These are phyloP conservation scores for Agriopis marginaria DNA, from an alignment of 2,888 invertebrate genomes.

Conservation along the genomic window DNA sequence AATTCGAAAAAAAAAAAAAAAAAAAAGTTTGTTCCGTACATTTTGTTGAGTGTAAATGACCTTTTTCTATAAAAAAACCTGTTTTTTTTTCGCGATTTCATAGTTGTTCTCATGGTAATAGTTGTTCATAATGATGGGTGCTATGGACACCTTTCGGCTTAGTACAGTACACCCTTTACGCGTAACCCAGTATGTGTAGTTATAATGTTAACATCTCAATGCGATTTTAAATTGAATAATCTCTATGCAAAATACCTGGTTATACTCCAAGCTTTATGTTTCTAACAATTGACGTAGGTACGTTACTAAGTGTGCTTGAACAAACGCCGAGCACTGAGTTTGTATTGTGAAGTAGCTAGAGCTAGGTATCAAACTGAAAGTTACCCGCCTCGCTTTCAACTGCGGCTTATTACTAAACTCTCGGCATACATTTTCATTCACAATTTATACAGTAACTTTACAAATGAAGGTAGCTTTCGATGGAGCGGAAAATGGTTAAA, in stretches of 20 bases:
- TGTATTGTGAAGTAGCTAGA: slow-evolving; percentile 38
- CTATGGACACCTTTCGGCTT: too few relatives aligned
- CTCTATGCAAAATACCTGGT: not conserved
- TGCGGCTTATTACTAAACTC: slow-evolving; percentile 58
- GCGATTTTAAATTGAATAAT: not conserved
- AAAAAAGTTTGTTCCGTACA: too few relatives aligned
- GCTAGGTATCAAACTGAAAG: slow-evolving; percentile 43
- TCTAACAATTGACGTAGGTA: slow-evolving; percentile 23
- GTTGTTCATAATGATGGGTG: too few relatives aligned
- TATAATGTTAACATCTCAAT: not conserved
- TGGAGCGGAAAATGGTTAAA: slow-evolving; percentile 32
- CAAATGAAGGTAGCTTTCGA: slow-evolving; percentile 41
- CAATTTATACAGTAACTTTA: slow-evolving; percentile 52
- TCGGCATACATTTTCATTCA: slow-evolving; percentile 56
- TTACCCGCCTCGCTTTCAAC: slow-evolving; percentile 48
- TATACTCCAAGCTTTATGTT: slow-evolving; percentile 16
- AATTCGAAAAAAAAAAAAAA: too few relatives aligned
- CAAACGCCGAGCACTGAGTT: slow-evolving; percentile 17
- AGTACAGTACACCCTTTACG: too few relatives aligned
- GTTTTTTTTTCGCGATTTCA: too few relatives aligned
- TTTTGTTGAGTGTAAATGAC: too few relatives aligned
- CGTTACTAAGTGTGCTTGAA: slow-evolving; percentile 26
- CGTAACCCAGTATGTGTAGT: too few relatives aligned
- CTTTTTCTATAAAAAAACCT: too few relatives aligned
- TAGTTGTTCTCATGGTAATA: too few relatives aligned